Evolutionary conservation across 1,140 invertebrate genomes (phyloP).

Genomic region (Panagrolaimus sp.): DNA sequence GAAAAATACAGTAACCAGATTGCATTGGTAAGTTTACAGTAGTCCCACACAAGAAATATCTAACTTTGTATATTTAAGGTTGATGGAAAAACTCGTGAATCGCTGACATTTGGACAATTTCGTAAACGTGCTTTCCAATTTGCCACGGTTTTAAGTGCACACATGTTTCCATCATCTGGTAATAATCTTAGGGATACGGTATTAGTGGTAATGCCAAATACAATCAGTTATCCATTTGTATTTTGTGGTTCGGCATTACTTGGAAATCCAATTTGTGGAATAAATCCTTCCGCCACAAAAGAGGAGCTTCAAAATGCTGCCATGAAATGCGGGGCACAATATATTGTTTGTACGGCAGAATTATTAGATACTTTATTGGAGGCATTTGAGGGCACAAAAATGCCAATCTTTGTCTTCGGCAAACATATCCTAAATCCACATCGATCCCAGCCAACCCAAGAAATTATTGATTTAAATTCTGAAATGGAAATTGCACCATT

Average conservation of each 20-base stretch:
- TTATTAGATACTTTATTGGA: constrained; percentile 15
- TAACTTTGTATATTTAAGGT: neutral
- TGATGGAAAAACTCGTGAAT: constrained; percentile 2
- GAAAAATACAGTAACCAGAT: neutral
- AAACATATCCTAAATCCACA: neutral
- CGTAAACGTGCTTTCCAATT: constrained; percentile 22
- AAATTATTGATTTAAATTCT: too few relatives aligned
- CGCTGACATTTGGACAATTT: constrained; percentile 21
- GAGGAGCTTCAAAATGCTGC: constrained; percentile 23
- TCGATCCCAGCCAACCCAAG: too few relatives aligned
- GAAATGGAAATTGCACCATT: constrained; percentile 15
- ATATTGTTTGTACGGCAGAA: neutral
- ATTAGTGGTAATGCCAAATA: constrained; percentile 26
- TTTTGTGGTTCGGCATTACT: constrained; percentile 44
- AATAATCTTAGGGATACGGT: constrained; percentile 16
- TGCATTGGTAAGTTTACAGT: neutral
- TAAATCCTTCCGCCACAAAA: constrained; percentile 32
- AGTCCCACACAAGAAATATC: neutral
- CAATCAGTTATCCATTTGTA: constrained; percentile 41
- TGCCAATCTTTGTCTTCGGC: neutral
- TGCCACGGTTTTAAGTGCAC: constrained; percentile 16
- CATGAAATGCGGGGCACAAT: neutral
- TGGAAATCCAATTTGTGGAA: constrained; percentile 38
- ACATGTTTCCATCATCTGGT: neutral
- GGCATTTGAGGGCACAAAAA: neutral